A percentile compares a stretch with the other conserved stretches of the same genome.
These are phyloP conservation scores for Venustoraphidia nigricollis DNA, from an alignment of 2,888 invertebrate genomes.

Conservation along the genomic window DNA sequence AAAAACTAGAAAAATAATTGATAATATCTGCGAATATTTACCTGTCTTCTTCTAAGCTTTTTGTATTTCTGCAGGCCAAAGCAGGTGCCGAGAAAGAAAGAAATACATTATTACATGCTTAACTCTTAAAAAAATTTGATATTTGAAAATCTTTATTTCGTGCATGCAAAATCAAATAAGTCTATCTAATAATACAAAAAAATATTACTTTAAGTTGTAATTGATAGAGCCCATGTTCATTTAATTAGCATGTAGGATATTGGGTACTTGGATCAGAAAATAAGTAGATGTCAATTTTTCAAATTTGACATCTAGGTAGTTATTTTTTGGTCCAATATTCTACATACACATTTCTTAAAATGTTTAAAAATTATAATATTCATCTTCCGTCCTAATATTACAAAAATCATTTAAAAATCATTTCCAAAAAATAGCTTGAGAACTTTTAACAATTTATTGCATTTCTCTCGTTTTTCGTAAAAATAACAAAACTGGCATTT, in stretches of 20 bases:
- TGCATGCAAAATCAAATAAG: neutral
- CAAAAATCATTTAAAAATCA: too few species aligned
- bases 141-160: neutral
- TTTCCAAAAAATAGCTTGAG: too few species aligned
- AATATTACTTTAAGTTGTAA: slow-evolving; percentile 2
- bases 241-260: neutral
- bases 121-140: neutral
- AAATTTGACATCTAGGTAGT: too few species aligned
- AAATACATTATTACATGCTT: slow-evolving; percentile 17
- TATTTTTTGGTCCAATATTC: too few species aligned
- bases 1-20: neutral
- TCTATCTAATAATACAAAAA: neutral
- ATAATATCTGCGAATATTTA: slow-evolving; percentile 30
- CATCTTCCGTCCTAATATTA: too few species aligned
- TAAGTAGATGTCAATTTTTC: neutral
- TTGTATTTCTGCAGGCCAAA: slow-evolving; percentile 54
- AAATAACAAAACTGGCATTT: too few species aligned
- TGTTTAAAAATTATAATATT: too few species aligned
- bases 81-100: slow-evolving; percentile 21
- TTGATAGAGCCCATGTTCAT: neutral
- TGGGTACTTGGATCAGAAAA: slow-evolving; percentile 4
- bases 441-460: too few species aligned
- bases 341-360: too few species aligned
- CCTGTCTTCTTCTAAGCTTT: slow-evolving; percentile 67
- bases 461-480: too few species aligned